These are phyloP conservation scores for Athrips mouffetella DNA, from an alignment of 2,888 invertebrate species.

Conservation along the genomic window DNA sequence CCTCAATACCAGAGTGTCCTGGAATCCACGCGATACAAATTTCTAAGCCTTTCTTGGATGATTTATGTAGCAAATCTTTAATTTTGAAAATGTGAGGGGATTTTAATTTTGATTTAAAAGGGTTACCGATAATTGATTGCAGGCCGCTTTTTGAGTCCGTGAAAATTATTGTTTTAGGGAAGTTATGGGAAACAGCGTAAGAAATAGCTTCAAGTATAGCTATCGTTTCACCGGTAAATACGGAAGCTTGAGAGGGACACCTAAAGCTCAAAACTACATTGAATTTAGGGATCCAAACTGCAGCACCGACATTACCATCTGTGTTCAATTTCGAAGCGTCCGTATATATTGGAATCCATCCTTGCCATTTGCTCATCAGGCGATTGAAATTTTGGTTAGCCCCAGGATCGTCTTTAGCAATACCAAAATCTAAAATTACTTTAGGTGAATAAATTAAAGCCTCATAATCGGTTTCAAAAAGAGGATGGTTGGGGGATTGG, in stretches of 20 bases:
- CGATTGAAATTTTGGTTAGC: neutral
- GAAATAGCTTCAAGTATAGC: constrained; percentile 4
- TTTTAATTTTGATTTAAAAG: neutral
- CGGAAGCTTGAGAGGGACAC: neutral
- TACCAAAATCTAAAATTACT: neutral
- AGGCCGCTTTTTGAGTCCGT: constrained; percentile 6
- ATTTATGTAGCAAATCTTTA: neutral
- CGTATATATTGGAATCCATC: neutral
- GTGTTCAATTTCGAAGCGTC: neutral
- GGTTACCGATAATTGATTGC: neutral
- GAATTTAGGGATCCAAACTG: constrained; percentile 7
- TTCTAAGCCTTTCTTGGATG: neutral
- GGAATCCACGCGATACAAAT: neutral
- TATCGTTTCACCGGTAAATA: constrained; percentile 8
- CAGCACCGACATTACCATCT: neutral
- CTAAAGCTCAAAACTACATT: neutral
- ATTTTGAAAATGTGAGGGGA: neutral
- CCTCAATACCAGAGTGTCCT: neutral
- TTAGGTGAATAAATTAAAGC: too few relatives aligned
- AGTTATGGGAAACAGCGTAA: neutral
- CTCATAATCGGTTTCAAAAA: too few relatives aligned
- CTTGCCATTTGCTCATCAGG: neutral
- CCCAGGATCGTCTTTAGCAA: neutral
- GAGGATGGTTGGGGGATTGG: too few relatives aligned
- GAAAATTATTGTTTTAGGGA: neutral